Base-by-base conservation (phyloP, 2,113 vertebrate genomes). In the Hoplias malabaricus region DNA sequence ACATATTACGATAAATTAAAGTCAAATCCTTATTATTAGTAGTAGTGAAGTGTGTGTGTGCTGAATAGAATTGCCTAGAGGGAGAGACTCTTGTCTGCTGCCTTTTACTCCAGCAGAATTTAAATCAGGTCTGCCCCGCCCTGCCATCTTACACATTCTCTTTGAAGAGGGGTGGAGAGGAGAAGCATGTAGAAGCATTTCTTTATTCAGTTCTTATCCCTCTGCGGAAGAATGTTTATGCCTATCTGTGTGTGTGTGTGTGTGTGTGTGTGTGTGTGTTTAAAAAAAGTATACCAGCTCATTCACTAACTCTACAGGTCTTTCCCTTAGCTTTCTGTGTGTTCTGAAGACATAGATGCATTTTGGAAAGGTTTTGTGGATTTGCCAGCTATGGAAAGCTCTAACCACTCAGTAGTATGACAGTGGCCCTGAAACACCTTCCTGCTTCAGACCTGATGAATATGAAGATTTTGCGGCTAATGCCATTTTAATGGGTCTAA, bases 81-180 rank as follows among this genome's bases (percentile, higher is more conserved):
- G 56, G 25, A 78, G 72, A 82, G 59, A 68, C 73, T 86, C 36
- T 72, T 75, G 78, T 79, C 80, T 81, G 69, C 67, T 56, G 31
- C 65, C 80, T 73, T 65, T 59, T 79, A 85, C 83, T 84, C 75
- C 40, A 46, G 78, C 83, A 80, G 84, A 84, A 86, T 87, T 82
- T 85, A 72, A 87, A 82, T 85, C 16, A 71, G 80, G 38, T 67
- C 67, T 65, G 69, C 80, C 79, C 66, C 66, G 78, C 80, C 82
- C 56, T n/a, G 19, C 36, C 69, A 68, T 79, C 73, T 84, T 75
- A 63, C 54, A 42, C 23, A 84, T 82, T 85, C 81, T 61, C 83
- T 87, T 84, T 86, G 84, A 86, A 80, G 83, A 72, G 50, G 25
- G 56, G 54, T 36, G 8, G 43, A 50, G 27, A 46, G 16, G 59